Evolutionary conservation across 1,140 invertebrate species (phyloP), one percentile per base, ranked within the genome.

Genomic region (Temnothorax longispinosus): DNA sequence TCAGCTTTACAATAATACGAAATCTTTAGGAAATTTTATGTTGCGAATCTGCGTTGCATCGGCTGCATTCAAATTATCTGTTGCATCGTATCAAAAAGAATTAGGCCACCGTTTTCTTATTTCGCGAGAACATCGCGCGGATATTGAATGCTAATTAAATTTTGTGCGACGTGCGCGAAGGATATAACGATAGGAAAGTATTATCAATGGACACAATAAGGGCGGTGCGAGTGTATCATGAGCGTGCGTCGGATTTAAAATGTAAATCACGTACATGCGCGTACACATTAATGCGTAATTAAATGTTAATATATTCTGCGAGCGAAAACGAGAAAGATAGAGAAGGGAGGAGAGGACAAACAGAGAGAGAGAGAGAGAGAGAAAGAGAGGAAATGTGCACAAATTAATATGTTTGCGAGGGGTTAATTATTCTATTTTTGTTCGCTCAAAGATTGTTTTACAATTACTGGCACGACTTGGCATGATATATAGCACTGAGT

Each of bases 171-270:
- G 54, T 52, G 32, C 27, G 21, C 56, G 41, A 78, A 78, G 27
- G 10, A 15, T n/a, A 62, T n/a, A 72, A 82, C 52, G 44, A 38
- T 47, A 67, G 44, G 18, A 71, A 81, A 84, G 56, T 11, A 81
- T 87, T 90, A 84, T 90, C 65, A 87, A 89, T 87, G 80, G 44
- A 90, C 89, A 90, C 72, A 82, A 65, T 90, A 88, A 67, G 75
- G 89, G 89, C 89, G 89, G 64, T 86, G 64, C 89, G n/a, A 21
- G 11, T 35, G 86, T 64, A 85, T 86, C 87, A 75, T 71, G 81
- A 62, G 52, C 41, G 75, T 86, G 52, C 62, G 86, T 6, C 18
- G 41, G 38, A 90, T 90, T 90, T 90, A 85, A 90, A 90, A 88
- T 90, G 87, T 58, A 90, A 86, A 90, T 90, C 50, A 62, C 8